Conservation (phyloP, 1,140 invertebrate species). For the Achatina immaculata region DNA sequence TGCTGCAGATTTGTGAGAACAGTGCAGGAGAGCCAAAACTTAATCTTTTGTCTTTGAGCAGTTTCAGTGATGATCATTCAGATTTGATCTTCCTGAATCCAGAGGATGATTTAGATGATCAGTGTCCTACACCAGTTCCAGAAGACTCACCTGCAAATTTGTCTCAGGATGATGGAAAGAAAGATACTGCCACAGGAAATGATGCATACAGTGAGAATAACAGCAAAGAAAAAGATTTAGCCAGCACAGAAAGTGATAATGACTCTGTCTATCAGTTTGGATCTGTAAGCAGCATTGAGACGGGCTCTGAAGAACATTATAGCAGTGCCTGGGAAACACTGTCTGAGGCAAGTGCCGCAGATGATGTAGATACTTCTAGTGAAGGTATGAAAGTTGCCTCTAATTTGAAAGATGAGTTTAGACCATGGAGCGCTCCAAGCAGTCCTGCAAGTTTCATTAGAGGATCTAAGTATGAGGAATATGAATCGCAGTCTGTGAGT, state of each 20-base stretch:
- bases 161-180: not conserved
- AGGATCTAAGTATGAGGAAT: slow-evolving; percentile 16
- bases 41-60: not conserved
- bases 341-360: slow-evolving; percentile 4
- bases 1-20: not conserved
- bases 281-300: not conserved
- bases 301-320: slow-evolving; percentile 10
- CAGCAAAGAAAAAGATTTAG: not conserved
- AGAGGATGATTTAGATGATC: slow-evolving; percentile 7
- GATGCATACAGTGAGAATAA: not conserved
- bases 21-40: not conserved
- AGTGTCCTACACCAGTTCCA: not conserved
- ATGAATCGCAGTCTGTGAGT: not conserved
- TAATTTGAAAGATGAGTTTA: not conserved
- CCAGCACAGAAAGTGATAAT: not conserved
- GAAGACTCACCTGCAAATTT: slow-evolving; percentile 3
- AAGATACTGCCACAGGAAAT: not conserved
- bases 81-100: slow-evolving; percentile 1
- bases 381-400: not conserved
- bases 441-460: slow-evolving; percentile 17
- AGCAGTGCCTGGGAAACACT: slow-evolving; percentile 25
- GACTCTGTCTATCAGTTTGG: not conserved
- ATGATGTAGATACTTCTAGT: not conserved
- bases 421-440: slow-evolving; percentile 24
- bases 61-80: not conserved